Base-by-base conservation (phyloP, 2,113 vertebrate species). In the Gyps fulvus region DNA sequence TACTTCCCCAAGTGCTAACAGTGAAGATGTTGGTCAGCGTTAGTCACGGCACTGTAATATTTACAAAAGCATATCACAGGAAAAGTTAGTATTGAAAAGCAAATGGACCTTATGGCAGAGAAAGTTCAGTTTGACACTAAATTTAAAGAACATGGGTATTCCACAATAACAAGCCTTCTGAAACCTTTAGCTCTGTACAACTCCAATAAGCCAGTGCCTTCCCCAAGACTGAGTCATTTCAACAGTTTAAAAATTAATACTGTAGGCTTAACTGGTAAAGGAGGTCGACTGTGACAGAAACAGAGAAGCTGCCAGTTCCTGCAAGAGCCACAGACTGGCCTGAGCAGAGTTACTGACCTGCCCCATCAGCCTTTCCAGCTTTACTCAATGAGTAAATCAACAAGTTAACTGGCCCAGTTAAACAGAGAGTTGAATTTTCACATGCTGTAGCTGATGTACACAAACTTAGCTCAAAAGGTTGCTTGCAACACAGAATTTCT, bases 11-110 rank as follows among this genome's bases (percentile, higher is more conserved):
- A 21, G 20, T 3, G 22, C 21, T 11, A 13, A 31, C 18, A 14
- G 20, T 2, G 21, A 18, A 36, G 58, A 9, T 16, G 9, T 20
- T 11, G 38, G 45, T 6, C 63, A 32, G 2, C 0, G 4, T 16
- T 11, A 16, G 49, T 34, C 66, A 40, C 8, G 1, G 40, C 23
- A 10, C 40, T 5, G 40, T 7, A 11, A 21, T 4, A 10, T 5
- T 27, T 36, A 29, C 22, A 49, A 14, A 58, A 58, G 26, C 32
- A 0, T 2, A 32, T 16, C 36, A 6, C 5, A 16, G 61, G 52
- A 43, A 50, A 36, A 17, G 61, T 8, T 52, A 38, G 13, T 15
- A 16, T 1, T 16, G 36, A 32, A 50, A 42, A 72, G 8, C 13
- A 14, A 14, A n/a, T 0, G 34, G n/a, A 45, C 27, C 38, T 11